Evolutionary conservation across 1,140 invertebrate species (phyloP), one percentile per base, ranked within the genome.

Genomic region (Macrotrachela quadricornifera): DNA sequence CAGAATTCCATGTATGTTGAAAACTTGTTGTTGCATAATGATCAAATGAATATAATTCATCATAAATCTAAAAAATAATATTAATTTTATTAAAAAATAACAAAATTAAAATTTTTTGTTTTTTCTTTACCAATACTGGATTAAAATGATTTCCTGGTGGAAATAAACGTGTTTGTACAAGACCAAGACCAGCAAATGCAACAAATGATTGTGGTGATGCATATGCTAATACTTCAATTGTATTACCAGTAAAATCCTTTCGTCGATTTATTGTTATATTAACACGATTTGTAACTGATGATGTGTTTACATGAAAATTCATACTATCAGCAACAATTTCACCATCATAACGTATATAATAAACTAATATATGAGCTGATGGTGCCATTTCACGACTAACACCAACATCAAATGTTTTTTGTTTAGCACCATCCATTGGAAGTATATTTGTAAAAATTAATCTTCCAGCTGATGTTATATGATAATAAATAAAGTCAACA

Each of bases 321-420:
- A 94, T 71, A 44, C 83, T 82, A 69, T 96, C 90, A 1, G 81
- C 82, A 1, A 90, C 77, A 3, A 94, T 79, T 59, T 84, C 79
- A 2, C 84, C 85, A 60, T 83, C 79, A 74, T 9, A 78, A 78
- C 60, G 56, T 0, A 90, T 77, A 62, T 84, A 78, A 73, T 87
- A 96, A 11, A 90, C 83, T 12, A 94, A 75, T 12, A 87, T 75
- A 0, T 85, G 87, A 1, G 86, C 80, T 17, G 81, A 80, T 0
- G 88, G 88, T 11, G 87, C 83, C 87, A 95, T 92, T 71, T 92
- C 85, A 1, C 85, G 76, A 18, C 83, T 85, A 9, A 94, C 64
- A 0, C 83, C 79, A 38, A 94, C 76, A 0, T 86, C 79, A 69
- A 94, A 86, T 0, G 87, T 92, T 61, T 78, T 78, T 49, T 65